Percentiles rank a stretch among this genome's conserved stretches.
Conservation (phyloP, 2,113 vertebrate species). For the Agapornis roseicollis region DNA sequence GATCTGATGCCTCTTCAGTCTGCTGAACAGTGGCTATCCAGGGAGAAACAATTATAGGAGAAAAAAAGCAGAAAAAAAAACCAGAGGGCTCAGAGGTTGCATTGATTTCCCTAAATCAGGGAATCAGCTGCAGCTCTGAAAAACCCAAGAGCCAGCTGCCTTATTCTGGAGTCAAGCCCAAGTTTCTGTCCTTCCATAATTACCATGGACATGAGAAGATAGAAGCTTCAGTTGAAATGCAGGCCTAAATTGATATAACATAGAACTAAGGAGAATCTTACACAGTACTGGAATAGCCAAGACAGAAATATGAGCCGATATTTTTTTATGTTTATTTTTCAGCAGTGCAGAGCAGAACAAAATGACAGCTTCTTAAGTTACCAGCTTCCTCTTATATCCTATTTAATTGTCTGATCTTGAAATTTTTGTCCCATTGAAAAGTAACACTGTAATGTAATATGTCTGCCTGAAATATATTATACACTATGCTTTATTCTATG, state of each 20-base stretch:
- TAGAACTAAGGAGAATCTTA: background rate
- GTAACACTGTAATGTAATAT: background rate
- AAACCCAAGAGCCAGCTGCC: background rate
- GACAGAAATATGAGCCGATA: background rate
- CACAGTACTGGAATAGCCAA: background rate
- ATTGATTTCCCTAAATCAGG: background rate
- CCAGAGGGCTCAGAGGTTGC: background rate
- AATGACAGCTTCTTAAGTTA: background rate
- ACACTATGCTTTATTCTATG: background rate
- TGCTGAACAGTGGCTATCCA: background rate
- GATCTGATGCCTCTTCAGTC: background rate
- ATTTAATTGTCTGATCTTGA: background rate
- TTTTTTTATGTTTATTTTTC: background rate
- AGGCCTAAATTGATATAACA: background rate
- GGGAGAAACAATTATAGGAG: background rate
- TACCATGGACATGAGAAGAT: background rate
- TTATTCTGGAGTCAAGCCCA: background rate
- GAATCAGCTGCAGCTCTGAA: background rate
- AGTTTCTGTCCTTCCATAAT: background rate
- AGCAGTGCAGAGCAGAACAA: background rate
- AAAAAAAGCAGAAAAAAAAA: background rate
- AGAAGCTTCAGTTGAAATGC: background rate
- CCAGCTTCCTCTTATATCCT: background rate
- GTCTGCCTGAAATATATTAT: background rate
- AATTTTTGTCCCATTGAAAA: background rate